Evolutionary conservation across 2,888 invertebrate genomes (phyloP).

Genomic region (Sabatieria punctata): DNA sequence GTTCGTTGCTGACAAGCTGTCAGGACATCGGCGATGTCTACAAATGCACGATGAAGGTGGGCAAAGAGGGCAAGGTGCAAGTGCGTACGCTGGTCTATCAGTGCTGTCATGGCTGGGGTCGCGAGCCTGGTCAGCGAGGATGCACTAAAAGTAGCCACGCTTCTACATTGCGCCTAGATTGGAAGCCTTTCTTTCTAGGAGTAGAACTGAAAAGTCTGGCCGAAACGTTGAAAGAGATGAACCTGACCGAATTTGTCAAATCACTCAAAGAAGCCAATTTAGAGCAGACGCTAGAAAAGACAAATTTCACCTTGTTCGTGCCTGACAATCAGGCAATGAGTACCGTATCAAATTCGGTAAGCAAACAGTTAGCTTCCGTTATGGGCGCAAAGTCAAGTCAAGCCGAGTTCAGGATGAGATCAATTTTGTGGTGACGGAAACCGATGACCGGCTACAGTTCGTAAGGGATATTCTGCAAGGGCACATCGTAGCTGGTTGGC

Average conservation of each 20-base stretch:
- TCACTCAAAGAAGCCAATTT: not conserved
- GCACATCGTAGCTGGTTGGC: slow-evolving; percentile 22
- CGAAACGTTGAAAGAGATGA: not conserved
- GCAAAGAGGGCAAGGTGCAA: not conserved
- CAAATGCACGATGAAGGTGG: not conserved
- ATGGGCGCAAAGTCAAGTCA: too few relatives aligned
- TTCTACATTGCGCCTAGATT: too few relatives aligned
- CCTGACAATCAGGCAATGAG: too few relatives aligned
- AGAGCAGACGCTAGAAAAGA: too few relatives aligned
- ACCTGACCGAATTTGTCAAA: not conserved
- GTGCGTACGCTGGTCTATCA: not conserved
- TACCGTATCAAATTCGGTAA: too few relatives aligned
- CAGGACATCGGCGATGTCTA: not conserved
- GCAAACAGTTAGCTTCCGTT: too few relatives aligned
- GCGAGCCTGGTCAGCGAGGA: not conserved
- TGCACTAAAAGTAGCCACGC: not conserved
- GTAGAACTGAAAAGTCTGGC: not conserved
- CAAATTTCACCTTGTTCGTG: too few relatives aligned
- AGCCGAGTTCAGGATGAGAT: slow-evolving; percentile 3
- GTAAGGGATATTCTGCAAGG: slow-evolving; percentile 21
- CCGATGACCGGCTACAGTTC: slow-evolving; percentile 14
- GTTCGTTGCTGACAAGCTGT: not conserved
- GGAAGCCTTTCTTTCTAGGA: too few relatives aligned
- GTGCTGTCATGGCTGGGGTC: not conserved
- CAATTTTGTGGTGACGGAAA: not conserved